Evolutionary conservation across 1,140 invertebrate species (phyloP), one percentile per base, ranked within the genome.

Genomic region (Meloidogyne exigua): DNA sequence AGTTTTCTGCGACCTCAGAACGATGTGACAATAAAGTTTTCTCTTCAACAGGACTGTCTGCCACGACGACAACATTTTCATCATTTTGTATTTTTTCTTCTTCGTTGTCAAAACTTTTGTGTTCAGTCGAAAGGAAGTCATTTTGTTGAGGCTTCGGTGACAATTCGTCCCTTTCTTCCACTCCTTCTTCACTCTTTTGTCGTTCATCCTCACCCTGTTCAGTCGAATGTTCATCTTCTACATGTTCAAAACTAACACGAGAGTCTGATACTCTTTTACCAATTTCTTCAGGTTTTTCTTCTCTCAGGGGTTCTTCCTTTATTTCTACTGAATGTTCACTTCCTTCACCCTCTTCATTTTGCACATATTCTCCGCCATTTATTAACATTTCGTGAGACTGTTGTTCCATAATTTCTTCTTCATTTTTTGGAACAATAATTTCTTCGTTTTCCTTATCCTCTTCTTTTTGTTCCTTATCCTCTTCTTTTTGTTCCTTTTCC

Each of bases 281-380:
- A 9, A 25, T 23, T 25, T 42, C 66, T 7, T 68, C 66, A 9
- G 65, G 65, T 21, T 68, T 21, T 7, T 23, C 66, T 42, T 32
- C 66, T 9, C 25, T 42, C 15, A 36, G 7, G 7, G 2, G 13
- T 13, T 32, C 21, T 68, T 68, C 66, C 25, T 68, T 42, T 9
- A 36, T 42, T 68, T 68, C 28, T 7, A 25, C 9, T 25, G 66
- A 62, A n/a, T 57, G 32, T 49, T 72, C 70, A 26, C 63, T 63
- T 28, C 44, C 70, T 72, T 32, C 71, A 62, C 21, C 13, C 25
- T 73, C 71, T 36, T 65, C 49, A 25, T 66, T 57, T n/a, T 57
- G 49, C 49, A 0, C 49, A 57, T 57, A 57, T n/a, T 57, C 18
- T 23, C 71, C 62, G 13, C 15, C 65, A 32, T 57, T 26, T 23